Conservation (phyloP, 2,797 vertebrate species). For the Synanceia verrucosa region DNA sequence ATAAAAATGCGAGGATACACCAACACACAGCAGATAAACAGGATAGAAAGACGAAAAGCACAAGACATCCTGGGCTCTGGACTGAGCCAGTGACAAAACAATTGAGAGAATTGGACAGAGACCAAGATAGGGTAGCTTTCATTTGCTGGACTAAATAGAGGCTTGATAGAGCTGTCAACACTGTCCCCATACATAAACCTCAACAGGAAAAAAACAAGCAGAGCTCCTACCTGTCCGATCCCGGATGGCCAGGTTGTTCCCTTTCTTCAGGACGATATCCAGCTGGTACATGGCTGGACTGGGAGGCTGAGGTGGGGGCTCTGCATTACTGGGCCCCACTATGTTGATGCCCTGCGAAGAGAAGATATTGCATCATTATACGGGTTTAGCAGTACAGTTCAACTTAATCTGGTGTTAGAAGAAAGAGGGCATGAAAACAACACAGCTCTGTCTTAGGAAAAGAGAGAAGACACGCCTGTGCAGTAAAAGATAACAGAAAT, state of each 20-base stretch:
- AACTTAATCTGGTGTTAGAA: background rate
- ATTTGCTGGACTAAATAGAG: conserved; percentile 9
- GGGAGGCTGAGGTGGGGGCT: conserved; percentile 72
- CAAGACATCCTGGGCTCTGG: background rate
- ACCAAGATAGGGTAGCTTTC: background rate
- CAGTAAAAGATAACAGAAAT: background rate
- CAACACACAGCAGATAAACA: background rate
- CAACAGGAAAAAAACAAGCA: conserved; percentile 5
- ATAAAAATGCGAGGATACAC: background rate
- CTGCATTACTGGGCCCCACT: conserved; percentile 88
- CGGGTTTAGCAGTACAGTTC: background rate
- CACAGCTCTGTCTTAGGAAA: background rate
- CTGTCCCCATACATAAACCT: conserved; percentile 11
- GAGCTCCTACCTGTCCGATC: conserved; percentile 90
- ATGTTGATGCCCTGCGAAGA: conserved; percentile 85
- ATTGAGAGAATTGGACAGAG: conserved; percentile 3
- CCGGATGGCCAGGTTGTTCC: conserved; percentile 92
- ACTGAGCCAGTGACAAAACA: background rate
- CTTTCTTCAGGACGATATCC: conserved; percentile 91
- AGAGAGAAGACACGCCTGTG: background rate
- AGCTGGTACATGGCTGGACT: conserved; percentile 93
- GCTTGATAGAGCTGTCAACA: conserved; percentile 19
- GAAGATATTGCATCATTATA: conserved; percentile 9
- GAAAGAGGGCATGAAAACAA: background rate
- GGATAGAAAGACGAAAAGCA: background rate